A percentile compares a stretch with the other conserved stretches of the same genome.
Conservation (phyloP, 1,140 invertebrate genomes). For the Listronotus bonariensis region DNA sequence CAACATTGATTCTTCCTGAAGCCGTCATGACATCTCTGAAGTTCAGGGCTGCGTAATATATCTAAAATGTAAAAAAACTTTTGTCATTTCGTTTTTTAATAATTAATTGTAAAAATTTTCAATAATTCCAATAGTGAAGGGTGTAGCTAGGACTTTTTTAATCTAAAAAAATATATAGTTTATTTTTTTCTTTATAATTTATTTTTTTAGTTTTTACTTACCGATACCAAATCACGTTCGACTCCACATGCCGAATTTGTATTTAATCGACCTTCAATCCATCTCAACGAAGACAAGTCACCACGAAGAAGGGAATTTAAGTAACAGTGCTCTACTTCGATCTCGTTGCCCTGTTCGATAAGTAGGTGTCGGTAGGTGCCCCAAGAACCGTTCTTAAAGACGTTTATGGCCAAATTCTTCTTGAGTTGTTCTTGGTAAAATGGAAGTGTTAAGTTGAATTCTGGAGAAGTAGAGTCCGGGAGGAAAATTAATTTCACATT, state of each 20-base stretch:
- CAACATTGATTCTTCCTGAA: slow-evolving; percentile 70
- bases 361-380: slow-evolving; percentile 61
- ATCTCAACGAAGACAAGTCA: slow-evolving; percentile 83
- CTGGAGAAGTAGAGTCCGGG: slow-evolving; percentile 56
- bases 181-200: too few relatives aligned
- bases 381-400: slow-evolving; percentile 66
- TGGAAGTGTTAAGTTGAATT: slow-evolving; percentile 55
- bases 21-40: slow-evolving; percentile 81
- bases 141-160: too few relatives aligned
- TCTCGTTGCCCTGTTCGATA: slow-evolving; percentile 11
- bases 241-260: slow-evolving; percentile 40
- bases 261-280: slow-evolving; percentile 71
- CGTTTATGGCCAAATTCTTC: slow-evolving; percentile 69
- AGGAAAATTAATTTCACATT: slow-evolving; percentile 66
- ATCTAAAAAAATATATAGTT: too few relatives aligned
- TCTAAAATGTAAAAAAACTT: background rate
- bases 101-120: too few relatives aligned
- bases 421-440: slow-evolving; percentile 65
- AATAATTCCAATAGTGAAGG: too few relatives aligned
- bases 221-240: slow-evolving; percentile 13
- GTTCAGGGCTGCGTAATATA: slow-evolving; percentile 68
- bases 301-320: slow-evolving; percentile 78
- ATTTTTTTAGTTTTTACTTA: slow-evolving; percentile 3
- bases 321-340: slow-evolving; percentile 68
- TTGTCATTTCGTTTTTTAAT: too few relatives aligned